Evolutionary conservation across 2,113 vertebrate species (phyloP).

Genomic region (Opisthocomus hoazin): DNA sequence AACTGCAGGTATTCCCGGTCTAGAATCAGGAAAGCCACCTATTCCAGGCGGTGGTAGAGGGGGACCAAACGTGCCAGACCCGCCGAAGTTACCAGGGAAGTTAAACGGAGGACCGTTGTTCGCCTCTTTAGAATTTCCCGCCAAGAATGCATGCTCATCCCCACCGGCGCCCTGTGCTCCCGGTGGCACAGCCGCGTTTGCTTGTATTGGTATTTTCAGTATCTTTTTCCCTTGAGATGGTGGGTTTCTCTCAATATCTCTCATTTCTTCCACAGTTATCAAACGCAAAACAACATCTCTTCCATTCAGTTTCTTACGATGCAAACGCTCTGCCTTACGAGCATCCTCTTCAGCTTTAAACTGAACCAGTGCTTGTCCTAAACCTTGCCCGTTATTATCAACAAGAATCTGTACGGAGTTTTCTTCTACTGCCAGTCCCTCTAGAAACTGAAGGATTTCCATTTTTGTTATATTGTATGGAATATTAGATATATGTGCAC

Average conservation of each 20-base stretch:
- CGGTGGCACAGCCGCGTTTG: conserved; percentile 66
- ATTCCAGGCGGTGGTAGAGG: conserved; percentile 88
- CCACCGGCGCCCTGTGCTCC: conserved; percentile 60
- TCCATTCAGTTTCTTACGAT: conserved; percentile 95
- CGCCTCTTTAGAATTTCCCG: conserved; percentile 82
- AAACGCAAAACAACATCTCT: conserved; percentile 94
- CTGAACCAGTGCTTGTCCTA: conserved; percentile 95
- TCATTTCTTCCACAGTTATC: conserved; percentile 91
- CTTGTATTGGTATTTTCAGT: conserved; percentile 78
- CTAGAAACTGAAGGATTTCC: conserved; percentile 91
- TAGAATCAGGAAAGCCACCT: conserved; percentile 82
- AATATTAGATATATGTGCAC: conserved; percentile 94
- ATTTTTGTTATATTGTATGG: conserved; percentile 95
- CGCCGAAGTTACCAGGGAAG: conserved; percentile 80
- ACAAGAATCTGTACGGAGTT: conserved; percentile 89
- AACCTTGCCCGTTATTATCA: conserved; percentile 89
- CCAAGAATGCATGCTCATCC: conserved; percentile 88
- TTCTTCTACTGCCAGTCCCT: conserved; percentile 90
- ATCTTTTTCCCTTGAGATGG: conserved; percentile 89
- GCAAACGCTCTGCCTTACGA: conserved; percentile 90
- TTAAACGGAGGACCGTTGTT: conserved; percentile 87
- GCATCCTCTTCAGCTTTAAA: conserved; percentile 94
- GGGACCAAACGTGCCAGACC: conserved; percentile 85
- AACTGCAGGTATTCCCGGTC: conserved; percentile 79
- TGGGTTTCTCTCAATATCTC: conserved; percentile 93